Conservation (phyloP, 2,113 vertebrate genomes). For the Holacanthus passer region DNA sequence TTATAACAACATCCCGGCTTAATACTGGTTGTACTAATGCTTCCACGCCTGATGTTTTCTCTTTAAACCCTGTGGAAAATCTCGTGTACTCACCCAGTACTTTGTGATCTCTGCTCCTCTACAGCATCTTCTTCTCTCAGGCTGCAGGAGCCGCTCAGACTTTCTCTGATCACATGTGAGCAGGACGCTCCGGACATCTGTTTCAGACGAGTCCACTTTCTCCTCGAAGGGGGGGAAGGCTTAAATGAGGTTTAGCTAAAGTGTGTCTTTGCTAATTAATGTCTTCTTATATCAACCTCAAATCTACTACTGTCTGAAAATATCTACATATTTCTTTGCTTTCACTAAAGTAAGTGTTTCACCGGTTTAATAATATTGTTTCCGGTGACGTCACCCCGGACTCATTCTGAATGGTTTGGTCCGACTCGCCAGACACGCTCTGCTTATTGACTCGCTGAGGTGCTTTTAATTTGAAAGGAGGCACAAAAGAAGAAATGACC, state of each 20-base stretch:
- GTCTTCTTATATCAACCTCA: rapidly evolving
- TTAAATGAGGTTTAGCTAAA: rapidly evolving
- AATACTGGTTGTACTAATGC: not conserved
- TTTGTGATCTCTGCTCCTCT: conserved; percentile 34
- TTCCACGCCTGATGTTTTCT: not conserved
- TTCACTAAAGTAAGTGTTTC: rapidly evolving
- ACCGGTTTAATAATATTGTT: rapidly evolving
- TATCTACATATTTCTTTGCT: rapidly evolving
- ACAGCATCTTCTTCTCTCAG: conserved; percentile 59
- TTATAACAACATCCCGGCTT: not conserved
- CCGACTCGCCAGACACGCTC: conserved; percentile 66
- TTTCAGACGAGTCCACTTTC: conserved; percentile 50
- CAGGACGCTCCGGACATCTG: conserved; percentile 67
- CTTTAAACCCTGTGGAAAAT: not conserved
- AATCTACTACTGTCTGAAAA: rapidly evolving
- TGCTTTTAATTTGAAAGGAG: conserved; percentile 42
- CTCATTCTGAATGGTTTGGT: conserved; percentile 46
- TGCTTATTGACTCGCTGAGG: conserved; percentile 53
- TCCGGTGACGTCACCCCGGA: rapidly evolving
- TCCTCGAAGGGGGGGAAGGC: not conserved
- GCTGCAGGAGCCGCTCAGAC: conserved; percentile 21
- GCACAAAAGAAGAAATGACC: conserved; percentile 32
- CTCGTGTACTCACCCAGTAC: conserved; percentile 28
- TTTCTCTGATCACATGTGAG: conserved; percentile 63
- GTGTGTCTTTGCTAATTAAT: rapidly evolving